phyloP scores from a whole-genome alignment of 2,113 vertebrate species.

The Danionella cerebrum region DNA sequence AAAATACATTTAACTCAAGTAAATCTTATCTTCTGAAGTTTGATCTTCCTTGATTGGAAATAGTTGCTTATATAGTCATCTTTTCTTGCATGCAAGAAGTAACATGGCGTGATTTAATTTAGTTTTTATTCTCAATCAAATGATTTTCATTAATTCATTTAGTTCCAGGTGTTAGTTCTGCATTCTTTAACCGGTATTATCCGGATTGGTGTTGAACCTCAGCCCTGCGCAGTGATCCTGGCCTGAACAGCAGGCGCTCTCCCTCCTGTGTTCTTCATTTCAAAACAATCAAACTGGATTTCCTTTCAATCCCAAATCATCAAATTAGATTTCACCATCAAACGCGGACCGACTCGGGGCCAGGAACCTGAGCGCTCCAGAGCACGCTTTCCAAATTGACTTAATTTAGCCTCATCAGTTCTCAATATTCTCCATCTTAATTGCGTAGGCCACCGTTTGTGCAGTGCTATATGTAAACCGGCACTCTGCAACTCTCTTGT shows the following conservation, averaged over 20 bases:
- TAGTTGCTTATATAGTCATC: too few species aligned
- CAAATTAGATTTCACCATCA: constrained; percentile 32
- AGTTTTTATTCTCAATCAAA: too few species aligned
- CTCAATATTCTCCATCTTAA: constrained; percentile 31
- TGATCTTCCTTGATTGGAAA: too few species aligned
- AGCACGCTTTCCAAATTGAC: constrained; percentile 48
- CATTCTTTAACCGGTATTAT: neutral
- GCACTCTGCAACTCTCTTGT: constrained; percentile 10
- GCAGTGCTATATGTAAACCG: constrained; percentile 32
- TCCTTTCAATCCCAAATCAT: constrained; percentile 37
- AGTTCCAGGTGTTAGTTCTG: neutral
- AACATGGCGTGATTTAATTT: too few species aligned
- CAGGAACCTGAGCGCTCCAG: constrained; percentile 43
- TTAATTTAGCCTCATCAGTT: constrained; percentile 51
- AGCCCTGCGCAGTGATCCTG: constrained; percentile 38
- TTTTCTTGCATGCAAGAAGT: neutral
- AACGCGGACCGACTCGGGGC: neutral
- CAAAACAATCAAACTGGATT: constrained; percentile 41
- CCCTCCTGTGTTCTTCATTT: constrained; percentile 26
- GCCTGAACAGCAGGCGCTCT: neutral
- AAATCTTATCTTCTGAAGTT: too few species aligned
- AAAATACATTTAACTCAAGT: too few species aligned
- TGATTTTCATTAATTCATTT: neutral
- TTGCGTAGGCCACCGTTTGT: constrained; percentile 1
- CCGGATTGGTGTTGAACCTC: constrained; percentile 27